phyloP scores from a whole-genome alignment of 2,888 invertebrate genomes.

The Pheosia tremula region DNA sequence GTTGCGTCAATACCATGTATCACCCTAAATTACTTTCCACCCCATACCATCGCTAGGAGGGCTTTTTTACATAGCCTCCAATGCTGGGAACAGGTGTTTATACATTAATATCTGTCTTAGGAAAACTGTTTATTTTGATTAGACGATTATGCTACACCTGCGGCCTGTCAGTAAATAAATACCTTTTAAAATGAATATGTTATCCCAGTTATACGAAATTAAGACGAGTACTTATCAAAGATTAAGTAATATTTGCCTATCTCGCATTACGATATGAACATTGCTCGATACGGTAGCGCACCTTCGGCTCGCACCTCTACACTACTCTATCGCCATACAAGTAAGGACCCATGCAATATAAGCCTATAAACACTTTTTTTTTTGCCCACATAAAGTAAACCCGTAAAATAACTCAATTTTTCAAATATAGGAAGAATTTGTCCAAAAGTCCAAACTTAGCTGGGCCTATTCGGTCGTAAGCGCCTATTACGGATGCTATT shows the following conservation, averaged over 20 bases:
- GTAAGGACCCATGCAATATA: too few species aligned
- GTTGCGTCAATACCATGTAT: conserved; percentile 59
- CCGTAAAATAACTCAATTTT: conserved; percentile 32
- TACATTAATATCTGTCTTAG: conserved; percentile 42
- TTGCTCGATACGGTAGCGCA: too few species aligned
- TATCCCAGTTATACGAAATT: too few species aligned
- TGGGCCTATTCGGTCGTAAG: conserved; percentile 19
- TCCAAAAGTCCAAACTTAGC: conserved; percentile 3
- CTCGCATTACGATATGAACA: too few species aligned
- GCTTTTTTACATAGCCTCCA: conserved; percentile 50
- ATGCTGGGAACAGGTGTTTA: conserved; percentile 54
- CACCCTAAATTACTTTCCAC: conserved; percentile 75
- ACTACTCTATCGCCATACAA: too few species aligned
- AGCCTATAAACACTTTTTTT: neutral
- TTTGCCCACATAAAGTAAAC: conserved; percentile 9
- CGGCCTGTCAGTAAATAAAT: neutral
- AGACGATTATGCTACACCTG: neutral
- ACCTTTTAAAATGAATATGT: too few species aligned
- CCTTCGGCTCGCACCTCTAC: too few species aligned
- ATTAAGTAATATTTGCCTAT: too few species aligned
- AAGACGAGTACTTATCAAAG: too few species aligned
- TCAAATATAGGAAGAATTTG: conserved; percentile 30
- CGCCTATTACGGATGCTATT: conserved; percentile 31
- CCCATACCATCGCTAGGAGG: conserved; percentile 50
- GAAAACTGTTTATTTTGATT: conserved; percentile 24